Conservation (phyloP, 2,888 invertebrate genomes). For the Tetrapedia diversipes region DNA sequence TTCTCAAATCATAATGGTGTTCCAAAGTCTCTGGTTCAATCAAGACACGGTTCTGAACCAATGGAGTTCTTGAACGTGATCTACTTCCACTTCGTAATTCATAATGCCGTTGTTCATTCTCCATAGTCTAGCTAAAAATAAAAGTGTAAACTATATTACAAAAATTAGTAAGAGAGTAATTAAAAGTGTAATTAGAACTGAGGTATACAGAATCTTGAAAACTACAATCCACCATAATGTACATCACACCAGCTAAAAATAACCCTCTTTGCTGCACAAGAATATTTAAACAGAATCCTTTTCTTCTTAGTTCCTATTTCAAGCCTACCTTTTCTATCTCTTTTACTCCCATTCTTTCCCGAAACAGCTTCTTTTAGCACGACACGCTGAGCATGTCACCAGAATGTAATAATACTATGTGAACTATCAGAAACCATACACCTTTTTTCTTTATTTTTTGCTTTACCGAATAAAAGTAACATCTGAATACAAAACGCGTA, state of each 20-base stretch:
- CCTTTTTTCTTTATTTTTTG: not conserved
- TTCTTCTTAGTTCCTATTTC: slow-evolving; percentile 45
- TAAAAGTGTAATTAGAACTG: not conserved
- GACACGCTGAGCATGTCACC: not conserved
- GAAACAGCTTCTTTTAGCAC: slow-evolving; percentile 1
- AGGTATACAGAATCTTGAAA: not conserved
- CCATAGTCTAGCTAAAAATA: slow-evolving; percentile 71
- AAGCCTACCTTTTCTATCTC: slow-evolving; percentile 14
- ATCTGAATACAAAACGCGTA: not conserved
- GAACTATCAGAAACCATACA: not conserved
- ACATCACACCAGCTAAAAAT: slow-evolving; percentile 61
- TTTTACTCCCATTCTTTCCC: slow-evolving; percentile 3
- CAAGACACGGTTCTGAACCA: slow-evolving; percentile 62
- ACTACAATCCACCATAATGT: slow-evolving; percentile 9
- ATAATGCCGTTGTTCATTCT: slow-evolving; percentile 77
- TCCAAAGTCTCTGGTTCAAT: slow-evolving; percentile 72
- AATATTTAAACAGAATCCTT: slow-evolving; percentile 45
- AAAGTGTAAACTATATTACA: not conserved
- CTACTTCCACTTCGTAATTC: slow-evolving; percentile 79
- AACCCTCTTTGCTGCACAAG: slow-evolving; percentile 52
- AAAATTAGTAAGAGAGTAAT: not conserved
- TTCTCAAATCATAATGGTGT: slow-evolving; percentile 77
- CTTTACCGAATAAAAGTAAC: not conserved
- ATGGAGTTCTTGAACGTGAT: slow-evolving; percentile 80
- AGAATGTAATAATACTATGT: not conserved